phyloP scores from a whole-genome alignment of 2,888 invertebrate species.

The Ptychoptera albimana region DNA sequence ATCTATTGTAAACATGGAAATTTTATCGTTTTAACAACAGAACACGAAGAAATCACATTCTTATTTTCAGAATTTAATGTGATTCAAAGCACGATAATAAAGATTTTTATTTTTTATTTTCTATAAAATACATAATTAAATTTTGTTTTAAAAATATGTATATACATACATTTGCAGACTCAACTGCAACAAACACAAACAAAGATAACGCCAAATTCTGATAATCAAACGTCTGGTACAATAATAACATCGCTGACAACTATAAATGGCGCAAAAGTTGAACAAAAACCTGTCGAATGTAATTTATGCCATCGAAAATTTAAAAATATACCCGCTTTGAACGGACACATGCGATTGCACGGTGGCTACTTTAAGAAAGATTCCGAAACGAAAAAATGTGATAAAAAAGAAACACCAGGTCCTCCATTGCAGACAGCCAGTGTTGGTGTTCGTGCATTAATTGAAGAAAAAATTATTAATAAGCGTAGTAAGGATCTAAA shows the following conservation, averaged over 20 bases:
- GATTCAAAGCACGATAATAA: neutral
- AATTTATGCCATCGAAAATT: constrained; percentile 90
- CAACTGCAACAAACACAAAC: constrained; percentile 17
- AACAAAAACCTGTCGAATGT: constrained; percentile 82
- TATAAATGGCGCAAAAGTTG: constrained; percentile 29
- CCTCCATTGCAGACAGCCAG: constrained; percentile 86
- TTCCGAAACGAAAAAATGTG: constrained; percentile 69
- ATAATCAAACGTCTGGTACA: constrained; percentile 6
- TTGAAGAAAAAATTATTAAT: constrained; percentile 86
- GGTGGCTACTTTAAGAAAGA: constrained; percentile 96
- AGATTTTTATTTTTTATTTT: neutral
- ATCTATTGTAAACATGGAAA: no score
- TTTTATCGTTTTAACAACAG: no score
- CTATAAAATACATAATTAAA: no score
- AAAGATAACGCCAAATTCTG: constrained; percentile 9
- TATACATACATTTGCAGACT: constrained; percentile 12
- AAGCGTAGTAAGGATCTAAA: constrained; percentile 44
- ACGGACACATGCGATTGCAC: constrained; percentile 95
- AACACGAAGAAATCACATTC: no score
- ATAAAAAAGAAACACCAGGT: constrained; percentile 67
- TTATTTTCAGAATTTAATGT: neutral
- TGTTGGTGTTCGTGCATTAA: constrained; percentile 75
- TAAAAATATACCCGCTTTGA: constrained; percentile 93
- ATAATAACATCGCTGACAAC: constrained; percentile 9
- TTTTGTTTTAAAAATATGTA: constrained; percentile 1